Percentiles rank a stretch among this genome's conserved stretches.
Conservation (phyloP, 2,113 vertebrate genomes). For the Psophia crepitans region DNA sequence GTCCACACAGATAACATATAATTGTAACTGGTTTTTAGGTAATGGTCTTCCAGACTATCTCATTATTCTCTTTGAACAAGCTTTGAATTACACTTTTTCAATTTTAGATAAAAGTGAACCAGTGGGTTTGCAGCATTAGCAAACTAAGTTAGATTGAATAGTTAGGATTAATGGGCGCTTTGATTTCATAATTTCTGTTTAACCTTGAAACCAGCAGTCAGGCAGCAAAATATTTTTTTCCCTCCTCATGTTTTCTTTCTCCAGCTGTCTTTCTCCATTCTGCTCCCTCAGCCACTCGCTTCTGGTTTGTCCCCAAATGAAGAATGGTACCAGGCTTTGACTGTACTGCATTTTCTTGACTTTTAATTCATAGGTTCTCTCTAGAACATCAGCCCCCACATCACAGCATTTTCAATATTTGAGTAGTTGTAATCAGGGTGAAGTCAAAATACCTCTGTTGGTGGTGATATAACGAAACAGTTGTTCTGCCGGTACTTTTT, state of each 20-base stretch:
- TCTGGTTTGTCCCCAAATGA: neutral
- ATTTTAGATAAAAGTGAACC: constrained; percentile 40
- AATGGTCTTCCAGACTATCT: constrained; percentile 37
- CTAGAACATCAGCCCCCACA: neutral
- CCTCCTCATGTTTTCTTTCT: neutral
- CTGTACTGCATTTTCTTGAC: neutral
- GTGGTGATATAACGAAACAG: neutral
- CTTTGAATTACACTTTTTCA: constrained; percentile 26
- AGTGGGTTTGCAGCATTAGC: constrained; percentile 22
- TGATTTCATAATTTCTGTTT: constrained; percentile 37
- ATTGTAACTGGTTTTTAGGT: constrained; percentile 42
- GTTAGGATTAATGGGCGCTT: constrained; percentile 28
- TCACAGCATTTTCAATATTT: neutral
- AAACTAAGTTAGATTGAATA: constrained; percentile 16
- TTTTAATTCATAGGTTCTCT: neutral
- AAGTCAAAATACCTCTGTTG: neutral
- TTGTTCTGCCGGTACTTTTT: neutral
- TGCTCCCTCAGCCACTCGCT: neutral
- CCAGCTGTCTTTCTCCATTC: neutral
- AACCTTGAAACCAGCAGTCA: constrained; percentile 8
- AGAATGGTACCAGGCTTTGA: neutral
- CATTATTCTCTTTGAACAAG: constrained; percentile 45
- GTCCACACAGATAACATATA: constrained; percentile 2
- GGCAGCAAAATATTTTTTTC: neutral
- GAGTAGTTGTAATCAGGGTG: neutral